phyloP scores from a whole-genome alignment of 2,888 invertebrate species.

The Arenicola marina region DNA sequence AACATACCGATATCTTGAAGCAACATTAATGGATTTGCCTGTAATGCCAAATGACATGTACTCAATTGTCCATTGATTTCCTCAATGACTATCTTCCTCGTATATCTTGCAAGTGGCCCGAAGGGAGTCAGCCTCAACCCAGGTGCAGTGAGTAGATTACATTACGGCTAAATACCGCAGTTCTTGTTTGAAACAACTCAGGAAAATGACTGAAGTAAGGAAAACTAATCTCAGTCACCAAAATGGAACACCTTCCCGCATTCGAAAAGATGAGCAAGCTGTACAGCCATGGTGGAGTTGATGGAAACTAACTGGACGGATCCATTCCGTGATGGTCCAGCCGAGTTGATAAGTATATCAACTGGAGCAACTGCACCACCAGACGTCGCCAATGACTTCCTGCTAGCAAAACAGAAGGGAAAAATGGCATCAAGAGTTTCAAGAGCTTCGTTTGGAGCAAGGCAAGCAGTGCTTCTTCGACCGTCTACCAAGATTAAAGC shows the following conservation, averaged over 20 bases:
- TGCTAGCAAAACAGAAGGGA: constrained; percentile 20
- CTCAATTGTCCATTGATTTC: too few species aligned
- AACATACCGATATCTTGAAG: too few species aligned
- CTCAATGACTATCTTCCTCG: too few species aligned
- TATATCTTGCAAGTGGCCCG: too few species aligned
- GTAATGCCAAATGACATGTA: too few species aligned
- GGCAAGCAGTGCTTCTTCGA: not conserved
- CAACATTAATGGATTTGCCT: too few species aligned
- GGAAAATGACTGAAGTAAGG: constrained; percentile 9
- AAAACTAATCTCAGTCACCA: not conserved
- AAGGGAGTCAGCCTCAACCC: too few species aligned
- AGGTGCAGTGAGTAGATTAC: too few species aligned
- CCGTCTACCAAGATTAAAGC: constrained; percentile 1
- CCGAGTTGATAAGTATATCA: constrained; percentile 15
- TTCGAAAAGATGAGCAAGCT: not conserved
- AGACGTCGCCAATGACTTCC: constrained; percentile 20
- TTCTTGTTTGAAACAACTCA: constrained; percentile 1
- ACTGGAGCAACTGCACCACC: constrained; percentile 11
- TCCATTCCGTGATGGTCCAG: constrained; percentile 15
- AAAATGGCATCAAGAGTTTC: constrained; percentile 23
- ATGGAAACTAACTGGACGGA: constrained; percentile 17
- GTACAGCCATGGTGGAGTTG: constrained; percentile 6
- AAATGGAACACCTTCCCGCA: not conserved
- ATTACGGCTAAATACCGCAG: constrained; percentile 12
- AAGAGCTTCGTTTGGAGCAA: constrained; percentile 20